Base-by-base conservation (phyloP, 2,888 invertebrate species). In the Neoitamus cyanurus region DNA sequence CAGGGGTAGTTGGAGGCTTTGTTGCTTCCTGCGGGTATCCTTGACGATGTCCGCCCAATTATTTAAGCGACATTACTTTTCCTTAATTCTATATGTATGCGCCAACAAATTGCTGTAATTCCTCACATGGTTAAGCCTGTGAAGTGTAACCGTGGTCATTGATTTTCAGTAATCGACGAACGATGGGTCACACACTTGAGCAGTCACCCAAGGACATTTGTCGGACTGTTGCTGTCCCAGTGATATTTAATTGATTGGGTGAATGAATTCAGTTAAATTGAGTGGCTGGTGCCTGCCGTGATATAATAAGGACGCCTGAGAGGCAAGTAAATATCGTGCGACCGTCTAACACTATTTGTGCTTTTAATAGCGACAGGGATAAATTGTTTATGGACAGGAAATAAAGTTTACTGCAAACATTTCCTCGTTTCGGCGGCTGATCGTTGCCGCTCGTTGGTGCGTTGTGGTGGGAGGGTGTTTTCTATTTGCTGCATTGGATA, bases 51-150 rank as follows among this genome's bases (percentile, higher is more conserved):
- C 58, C 68, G 58, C 58, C 80, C 34, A 58, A 34, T 58, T n/a
- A 34, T 31, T 30, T 28, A 30, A 15, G 25, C 15, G 15, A n/a
- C 13, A 30, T 68, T 34, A 58, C 31, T 34, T 31, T 20, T 25
- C n/a, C 80, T 20, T 58, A 80, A 80, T 80, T 48, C 20, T n/a
- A 28, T 13, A 13, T 80, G 68, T 58, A 13, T 80, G 68, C 34
- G 80, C 48, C 80, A 80, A 80, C 58, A 80, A 80, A 80, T 80
- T 80, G 80, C 68, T 80, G 80, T 80, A 80, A 80, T 80, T 58
- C 58, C 30, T 31, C 31, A 34, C 25, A 80, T 25, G 30, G 30
- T 6, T 15, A 58, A 80, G 34, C 58, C 58, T 15, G 58, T 7
- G 0, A 58, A 80, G 15, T 9, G 68, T 80, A 58, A 68, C 20